Percentiles rank a stretch among this genome's conserved stretches.
Evolutionary conservation across 2,888 invertebrate species (phyloP).

Genomic region (Ophion ellenae): DNA sequence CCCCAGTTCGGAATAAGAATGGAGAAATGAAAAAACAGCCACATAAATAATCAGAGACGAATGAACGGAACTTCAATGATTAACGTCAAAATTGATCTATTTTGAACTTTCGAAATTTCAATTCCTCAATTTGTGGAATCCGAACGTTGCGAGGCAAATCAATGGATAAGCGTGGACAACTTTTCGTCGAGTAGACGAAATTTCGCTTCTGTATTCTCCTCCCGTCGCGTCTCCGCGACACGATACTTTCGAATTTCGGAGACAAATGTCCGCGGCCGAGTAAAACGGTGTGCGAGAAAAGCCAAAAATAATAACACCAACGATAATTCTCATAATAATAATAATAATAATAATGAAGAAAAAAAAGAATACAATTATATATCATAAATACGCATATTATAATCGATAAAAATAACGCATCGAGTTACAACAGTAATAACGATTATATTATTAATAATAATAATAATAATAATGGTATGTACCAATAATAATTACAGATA

Average conservation of each 20-base stretch:
- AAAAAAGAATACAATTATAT: slow-evolving; percentile 8
- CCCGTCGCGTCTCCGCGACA: background rate
- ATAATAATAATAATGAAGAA: slow-evolving; percentile 34
- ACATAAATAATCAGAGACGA: too few relatives aligned
- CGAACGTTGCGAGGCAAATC: too few relatives aligned
- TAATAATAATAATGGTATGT: slow-evolving; percentile 59
- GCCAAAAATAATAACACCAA: background rate
- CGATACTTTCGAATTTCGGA: too few relatives aligned
- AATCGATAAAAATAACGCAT: slow-evolving; percentile 68
- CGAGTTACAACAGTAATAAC: slow-evolving; percentile 60
- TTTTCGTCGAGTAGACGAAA: background rate
- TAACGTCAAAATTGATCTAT: too few relatives aligned
- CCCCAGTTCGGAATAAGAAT: too few relatives aligned
- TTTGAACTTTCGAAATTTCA: too few relatives aligned
- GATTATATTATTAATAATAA: slow-evolving; percentile 53
- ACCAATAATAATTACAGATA: slow-evolving; percentile 57
- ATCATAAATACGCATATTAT: slow-evolving; percentile 61
- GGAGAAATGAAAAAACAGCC: too few relatives aligned
- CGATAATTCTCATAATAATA: background rate
- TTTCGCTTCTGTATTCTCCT: slow-evolving; percentile 23
- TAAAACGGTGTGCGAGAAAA: background rate
- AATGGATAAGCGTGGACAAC: too few relatives aligned
- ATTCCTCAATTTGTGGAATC: too few relatives aligned
- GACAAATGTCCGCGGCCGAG: too few relatives aligned
- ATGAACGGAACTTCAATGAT: too few relatives aligned